Evolutionary conservation across 2,797 vertebrate species (phyloP).

Genomic region (Crax fasciolata): DNA sequence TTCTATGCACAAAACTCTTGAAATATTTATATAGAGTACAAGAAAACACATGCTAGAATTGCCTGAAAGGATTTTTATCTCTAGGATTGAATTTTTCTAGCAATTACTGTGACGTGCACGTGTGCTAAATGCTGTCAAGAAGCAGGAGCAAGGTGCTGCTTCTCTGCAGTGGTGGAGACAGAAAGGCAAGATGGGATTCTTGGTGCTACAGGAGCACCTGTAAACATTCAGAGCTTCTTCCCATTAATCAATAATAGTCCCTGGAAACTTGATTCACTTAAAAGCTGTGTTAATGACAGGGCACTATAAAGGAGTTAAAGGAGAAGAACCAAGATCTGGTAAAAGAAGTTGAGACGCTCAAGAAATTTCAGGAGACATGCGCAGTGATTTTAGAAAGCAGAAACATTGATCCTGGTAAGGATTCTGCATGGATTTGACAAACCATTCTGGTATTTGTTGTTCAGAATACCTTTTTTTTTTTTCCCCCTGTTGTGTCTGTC

Average conservation of each 20-base stretch:
- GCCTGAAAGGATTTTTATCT: background rate
- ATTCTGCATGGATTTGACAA: background rate
- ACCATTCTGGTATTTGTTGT: background rate
- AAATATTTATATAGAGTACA: background rate
- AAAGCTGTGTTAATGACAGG: conserved; percentile 35
- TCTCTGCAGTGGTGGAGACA: background rate
- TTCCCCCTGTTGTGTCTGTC: background rate
- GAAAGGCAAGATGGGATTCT: background rate
- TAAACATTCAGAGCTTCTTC: background rate
- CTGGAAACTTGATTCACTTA: background rate
- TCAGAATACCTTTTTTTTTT: background rate
- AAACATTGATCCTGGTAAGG: conserved; percentile 80
- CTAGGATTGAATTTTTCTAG: background rate
- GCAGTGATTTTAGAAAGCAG: conserved; percentile 79
- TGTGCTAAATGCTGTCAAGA: background rate
- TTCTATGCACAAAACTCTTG: accelerated
- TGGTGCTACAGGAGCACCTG: background rate
- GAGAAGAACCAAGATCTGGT: conserved; percentile 58
- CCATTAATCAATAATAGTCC: background rate
- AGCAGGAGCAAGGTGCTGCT: background rate
- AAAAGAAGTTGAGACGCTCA: conserved; percentile 79
- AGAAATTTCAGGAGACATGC: conserved; percentile 78
- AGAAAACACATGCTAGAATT: background rate
- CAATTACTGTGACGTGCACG: background rate
- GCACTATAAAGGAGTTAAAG: conserved; percentile 25